Percentiles rank a stretch among this genome's conserved stretches.
Conservation (phyloP, 2,113 vertebrate genomes). For the Pavo muticus region DNA sequence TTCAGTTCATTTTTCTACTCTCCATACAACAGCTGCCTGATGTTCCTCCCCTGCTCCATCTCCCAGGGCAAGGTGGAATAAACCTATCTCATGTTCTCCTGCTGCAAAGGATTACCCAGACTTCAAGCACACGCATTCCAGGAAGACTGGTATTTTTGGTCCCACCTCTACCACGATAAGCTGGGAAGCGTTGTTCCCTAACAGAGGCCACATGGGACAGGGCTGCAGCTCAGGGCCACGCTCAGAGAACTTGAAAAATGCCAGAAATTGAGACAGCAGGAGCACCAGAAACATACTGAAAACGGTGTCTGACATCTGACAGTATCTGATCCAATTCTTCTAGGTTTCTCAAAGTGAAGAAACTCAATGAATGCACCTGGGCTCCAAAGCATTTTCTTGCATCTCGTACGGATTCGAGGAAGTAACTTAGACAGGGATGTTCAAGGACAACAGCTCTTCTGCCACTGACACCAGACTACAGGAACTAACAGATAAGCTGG, state of each 20-base stretch:
- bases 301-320: neutral
- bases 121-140: conserved; percentile 5
- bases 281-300: fast-evolving
- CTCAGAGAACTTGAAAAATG: neutral
- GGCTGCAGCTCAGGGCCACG: neutral
- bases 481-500: neutral
- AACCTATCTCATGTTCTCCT: neutral
- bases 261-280: neutral
- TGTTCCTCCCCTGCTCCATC: neutral
- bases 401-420: neutral
- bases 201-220: neutral
- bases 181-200: neutral
- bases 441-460: conserved; percentile 16
- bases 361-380: neutral
- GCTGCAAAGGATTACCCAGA: conserved; percentile 6
- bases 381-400: neutral
- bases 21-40: neutral
- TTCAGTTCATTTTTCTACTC: neutral
- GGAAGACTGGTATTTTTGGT: neutral
- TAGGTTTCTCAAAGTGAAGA: neutral
- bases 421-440: neutral
- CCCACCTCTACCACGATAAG: neutral
- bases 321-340: neutral
- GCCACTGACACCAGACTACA: neutral
- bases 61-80: conserved; percentile 6